Evolutionary conservation across 2,797 vertebrate genomes (phyloP), one percentile per base, ranked within the genome.

Genomic region (Varecia variegata): DNA sequence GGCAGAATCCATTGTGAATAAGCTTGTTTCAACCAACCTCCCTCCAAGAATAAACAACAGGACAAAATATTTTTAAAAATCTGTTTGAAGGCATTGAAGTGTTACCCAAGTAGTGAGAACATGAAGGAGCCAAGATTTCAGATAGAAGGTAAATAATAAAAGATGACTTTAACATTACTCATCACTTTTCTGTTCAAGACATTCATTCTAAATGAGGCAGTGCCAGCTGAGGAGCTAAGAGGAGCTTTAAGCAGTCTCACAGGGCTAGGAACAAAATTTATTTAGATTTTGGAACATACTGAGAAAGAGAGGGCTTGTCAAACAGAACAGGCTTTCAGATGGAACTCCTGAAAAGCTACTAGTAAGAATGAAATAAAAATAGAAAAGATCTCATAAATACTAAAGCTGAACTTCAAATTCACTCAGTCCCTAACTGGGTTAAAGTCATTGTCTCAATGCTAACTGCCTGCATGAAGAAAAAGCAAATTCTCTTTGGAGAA

Each of bases 251-350:
- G 70, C 27, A 76, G 32, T 77, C 70, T 93, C 60, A 77, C 6
- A 71, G 60, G 13, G 3, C 21, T 83, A 5, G 68, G 76, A 83
- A 88, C 30, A 83, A 92, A 81, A 88, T 77, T 45, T 77, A 35
- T 77, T 45, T 77, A 35, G 80, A 88, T 62, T 88, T 68, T 43
- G 52, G 60, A 83, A 62, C 6, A 18, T 92, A 60, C 40, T 70
- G 76, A 95, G 65, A 86, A 86, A 88, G 58, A 77, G 50, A 88
- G n/a, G 43, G 60, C 52, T 70, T 84, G 50, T 83, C 43, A 92
- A 92, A 90, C 88, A 20, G 32, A 23, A 6, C n/a, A 77, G 50
- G 43, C 70, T 92, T 88, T 70, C 70, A 56, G n/a, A 30, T 76
- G 60, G 82, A 60, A 80, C 30, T 70, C n/a, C 83, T 68, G 30